A percentile compares a stretch with the other conserved stretches of the same genome.
Evolutionary conservation across 2,113 vertebrate species (phyloP).

Genomic region (Mesoclemmys tuberculata): DNA sequence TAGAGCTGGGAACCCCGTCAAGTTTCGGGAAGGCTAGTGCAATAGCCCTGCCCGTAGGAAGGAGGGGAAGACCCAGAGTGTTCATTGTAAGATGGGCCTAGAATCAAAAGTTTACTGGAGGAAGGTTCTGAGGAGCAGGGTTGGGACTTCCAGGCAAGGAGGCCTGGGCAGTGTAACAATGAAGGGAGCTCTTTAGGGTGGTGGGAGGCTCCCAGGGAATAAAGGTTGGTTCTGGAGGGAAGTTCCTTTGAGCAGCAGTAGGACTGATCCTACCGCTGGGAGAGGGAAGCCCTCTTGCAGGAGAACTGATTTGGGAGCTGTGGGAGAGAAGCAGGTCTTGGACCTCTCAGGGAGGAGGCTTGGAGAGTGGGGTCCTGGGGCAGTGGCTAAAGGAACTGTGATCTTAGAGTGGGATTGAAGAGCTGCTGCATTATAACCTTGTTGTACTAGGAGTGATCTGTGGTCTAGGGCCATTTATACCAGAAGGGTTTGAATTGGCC

Average conservation of each 20-base stretch:
- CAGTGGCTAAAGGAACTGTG: not conserved
- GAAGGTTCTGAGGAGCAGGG: not conserved
- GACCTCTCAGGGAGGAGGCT: not conserved
- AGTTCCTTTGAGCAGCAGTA: too few relatives aligned
- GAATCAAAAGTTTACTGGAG: not conserved
- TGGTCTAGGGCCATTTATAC: not conserved
- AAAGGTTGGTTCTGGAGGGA: too few relatives aligned
- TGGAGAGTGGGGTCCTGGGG: not conserved
- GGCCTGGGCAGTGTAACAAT: not conserved
- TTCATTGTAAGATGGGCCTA: not conserved
- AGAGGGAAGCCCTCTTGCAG: not conserved
- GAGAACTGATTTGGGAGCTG: not conserved
- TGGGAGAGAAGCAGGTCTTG: not conserved
- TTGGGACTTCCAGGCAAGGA: not conserved
- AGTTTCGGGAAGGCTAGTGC: not conserved
- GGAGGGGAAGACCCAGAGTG: not conserved
- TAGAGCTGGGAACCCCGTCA: not conserved
- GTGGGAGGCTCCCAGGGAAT: too few relatives aligned
- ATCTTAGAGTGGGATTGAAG: not conserved
- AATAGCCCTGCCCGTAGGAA: not conserved
- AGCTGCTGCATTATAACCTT: not conserved
- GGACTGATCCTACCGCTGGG: too few relatives aligned
- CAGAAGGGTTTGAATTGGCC: not conserved
- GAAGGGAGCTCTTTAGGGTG: too few relatives aligned
- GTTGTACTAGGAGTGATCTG: not conserved